Conservation (phyloP, 1,140 invertebrate genomes). For the Triops longicaudatus region DNA sequence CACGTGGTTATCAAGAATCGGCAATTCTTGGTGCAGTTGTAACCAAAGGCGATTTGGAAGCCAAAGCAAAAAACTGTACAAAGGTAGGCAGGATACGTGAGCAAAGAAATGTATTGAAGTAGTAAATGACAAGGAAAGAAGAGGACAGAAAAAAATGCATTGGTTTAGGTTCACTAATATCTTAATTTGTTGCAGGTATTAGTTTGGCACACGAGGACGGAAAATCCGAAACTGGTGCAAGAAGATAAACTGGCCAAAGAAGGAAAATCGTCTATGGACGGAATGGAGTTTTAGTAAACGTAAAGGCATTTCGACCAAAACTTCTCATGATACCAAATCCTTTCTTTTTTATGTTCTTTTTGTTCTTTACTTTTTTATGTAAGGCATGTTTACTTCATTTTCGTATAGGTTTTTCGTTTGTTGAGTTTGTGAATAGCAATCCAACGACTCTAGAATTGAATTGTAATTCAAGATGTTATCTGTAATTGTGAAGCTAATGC, state of each 20-base stretch:
- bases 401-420: too few species aligned
- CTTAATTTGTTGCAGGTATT: constrained; percentile 52
- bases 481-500: too few species aligned
- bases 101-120: constrained; percentile 27
- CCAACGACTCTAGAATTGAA: too few species aligned
- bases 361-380: too few species aligned
- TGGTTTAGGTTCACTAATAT: neutral
- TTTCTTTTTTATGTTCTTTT: too few species aligned
- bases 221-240: constrained; percentile 62
- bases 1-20: constrained; percentile 84
- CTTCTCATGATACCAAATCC: too few species aligned
- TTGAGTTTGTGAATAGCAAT: too few species aligned
- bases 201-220: constrained; percentile 95
- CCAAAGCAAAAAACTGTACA: constrained; percentile 76
- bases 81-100: constrained; percentile 49
- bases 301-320: too few species aligned
- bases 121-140: neutral
- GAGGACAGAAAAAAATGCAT: neutral
- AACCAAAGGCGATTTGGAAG: constrained; percentile 72
- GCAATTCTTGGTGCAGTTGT: constrained; percentile 74
- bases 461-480: too few species aligned
- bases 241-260: constrained; percentile 50
- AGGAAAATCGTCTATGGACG: constrained; percentile 39
- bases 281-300: neutral
- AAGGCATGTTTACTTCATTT: too few species aligned